phyloP scores from a whole-genome alignment of 2,113 vertebrate species.

The Vombatus ursinus region DNA sequence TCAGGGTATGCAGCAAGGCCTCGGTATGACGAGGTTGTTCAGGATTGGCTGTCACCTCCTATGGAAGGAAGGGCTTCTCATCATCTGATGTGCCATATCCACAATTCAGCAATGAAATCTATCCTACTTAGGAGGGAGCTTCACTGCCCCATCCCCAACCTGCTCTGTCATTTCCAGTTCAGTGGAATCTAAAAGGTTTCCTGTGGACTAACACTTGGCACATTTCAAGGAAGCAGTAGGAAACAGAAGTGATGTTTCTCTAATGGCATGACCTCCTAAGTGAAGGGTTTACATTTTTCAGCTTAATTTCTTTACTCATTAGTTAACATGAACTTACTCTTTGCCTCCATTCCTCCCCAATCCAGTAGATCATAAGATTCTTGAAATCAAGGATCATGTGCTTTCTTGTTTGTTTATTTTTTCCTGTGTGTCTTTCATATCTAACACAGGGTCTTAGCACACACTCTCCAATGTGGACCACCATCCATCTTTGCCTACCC shows the following conservation, averaged over 20 bases:
- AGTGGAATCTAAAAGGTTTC: accelerated
- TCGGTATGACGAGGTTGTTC: neutral
- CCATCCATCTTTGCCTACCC: neutral
- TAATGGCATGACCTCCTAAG: slow-evolving; percentile 44
- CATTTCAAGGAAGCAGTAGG: slow-evolving; percentile 65
- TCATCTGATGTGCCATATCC: neutral
- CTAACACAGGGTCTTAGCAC: neutral
- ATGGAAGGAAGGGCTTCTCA: slow-evolving; percentile 1
- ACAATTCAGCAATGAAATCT: neutral
- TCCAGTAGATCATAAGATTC: neutral
- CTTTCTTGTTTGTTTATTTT: neutral
- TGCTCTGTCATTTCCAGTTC: accelerated
- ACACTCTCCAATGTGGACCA: neutral
- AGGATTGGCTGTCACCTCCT: neutral
- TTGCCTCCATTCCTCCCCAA: neutral
- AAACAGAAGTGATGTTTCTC: slow-evolving; percentile 23
- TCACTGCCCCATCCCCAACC: neutral
- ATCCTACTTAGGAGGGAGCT: neutral
- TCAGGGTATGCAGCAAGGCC: slow-evolving; percentile 49
- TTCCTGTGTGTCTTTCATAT: neutral
- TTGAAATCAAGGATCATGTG: neutral
- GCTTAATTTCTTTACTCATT: slow-evolving; percentile 52
- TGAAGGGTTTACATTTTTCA: slow-evolving; percentile 53
- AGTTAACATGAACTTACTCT: neutral
- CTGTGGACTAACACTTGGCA: neutral